Conservation (phyloP, 2,888 invertebrate genomes). For the Netelia inedita region DNA sequence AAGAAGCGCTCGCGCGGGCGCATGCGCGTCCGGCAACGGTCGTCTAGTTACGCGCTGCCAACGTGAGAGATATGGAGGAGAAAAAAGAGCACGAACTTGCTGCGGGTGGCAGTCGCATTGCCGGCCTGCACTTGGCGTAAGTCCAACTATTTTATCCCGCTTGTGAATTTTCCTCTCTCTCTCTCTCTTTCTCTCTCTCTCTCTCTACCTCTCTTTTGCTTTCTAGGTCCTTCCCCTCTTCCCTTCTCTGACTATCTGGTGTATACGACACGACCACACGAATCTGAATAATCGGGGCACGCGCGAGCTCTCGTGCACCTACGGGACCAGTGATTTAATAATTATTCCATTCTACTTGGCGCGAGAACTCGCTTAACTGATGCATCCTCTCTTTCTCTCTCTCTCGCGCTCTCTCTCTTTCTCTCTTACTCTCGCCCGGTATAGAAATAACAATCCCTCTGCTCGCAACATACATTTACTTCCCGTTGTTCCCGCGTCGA, state of each 20-base stretch:
- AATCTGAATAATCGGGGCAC: conserved; percentile 69
- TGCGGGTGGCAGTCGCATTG: conserved; percentile 50
- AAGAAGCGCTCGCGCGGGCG: neutral
- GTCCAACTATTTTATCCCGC: conserved; percentile 63
- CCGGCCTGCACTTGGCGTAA: conserved; percentile 56
- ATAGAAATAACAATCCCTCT: neutral
- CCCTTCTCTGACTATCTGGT: neutral
- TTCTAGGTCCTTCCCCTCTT: neutral
- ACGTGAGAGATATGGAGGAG: conserved; percentile 3
- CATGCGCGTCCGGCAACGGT: neutral
- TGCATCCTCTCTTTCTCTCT: conserved; percentile 62
- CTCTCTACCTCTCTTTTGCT: conserved; percentile 10
- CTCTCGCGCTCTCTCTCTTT: conserved; percentile 51
- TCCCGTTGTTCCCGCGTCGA: conserved; percentile 17
- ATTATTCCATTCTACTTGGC: conserved; percentile 76
- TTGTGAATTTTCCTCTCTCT: conserved; percentile 46
- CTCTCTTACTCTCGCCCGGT: conserved; percentile 18
- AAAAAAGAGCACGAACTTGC: conserved; percentile 33
- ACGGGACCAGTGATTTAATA: conserved; percentile 62
- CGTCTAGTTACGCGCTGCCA: neutral
- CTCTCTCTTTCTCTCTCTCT: conserved; percentile 43
- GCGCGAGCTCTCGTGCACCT: conserved; percentile 37
- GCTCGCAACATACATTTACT: conserved; percentile 45
- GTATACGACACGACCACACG: conserved; percentile 32
- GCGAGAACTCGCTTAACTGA: conserved; percentile 65